phyloP scores from a whole-genome alignment of 2,113 vertebrate genomes.

The Peromyscus californicus region DNA sequence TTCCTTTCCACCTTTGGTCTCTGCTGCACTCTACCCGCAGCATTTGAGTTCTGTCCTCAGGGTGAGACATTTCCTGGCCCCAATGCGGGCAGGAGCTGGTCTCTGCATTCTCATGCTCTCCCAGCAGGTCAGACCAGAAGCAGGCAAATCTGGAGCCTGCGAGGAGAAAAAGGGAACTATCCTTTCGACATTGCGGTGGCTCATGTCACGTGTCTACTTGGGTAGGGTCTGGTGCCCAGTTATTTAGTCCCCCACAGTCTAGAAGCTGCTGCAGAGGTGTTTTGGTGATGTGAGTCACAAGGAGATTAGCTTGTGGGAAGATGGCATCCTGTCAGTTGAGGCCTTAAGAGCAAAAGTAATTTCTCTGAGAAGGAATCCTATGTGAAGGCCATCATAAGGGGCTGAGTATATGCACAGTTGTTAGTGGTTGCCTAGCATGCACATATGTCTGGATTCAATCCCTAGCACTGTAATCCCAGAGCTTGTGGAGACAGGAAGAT shows the following conservation, averaged over 20 bases:
- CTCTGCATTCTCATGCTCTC: neutral
- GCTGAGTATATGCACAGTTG: neutral
- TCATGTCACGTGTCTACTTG: neutral
- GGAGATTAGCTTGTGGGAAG: neutral
- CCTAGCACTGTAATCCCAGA: neutral
- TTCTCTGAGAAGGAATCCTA: conserved; percentile 25
- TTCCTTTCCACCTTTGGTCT: neutral
- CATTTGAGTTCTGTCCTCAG: neutral
- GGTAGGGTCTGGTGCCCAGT: neutral
- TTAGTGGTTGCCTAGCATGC: neutral
- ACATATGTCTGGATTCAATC: neutral
- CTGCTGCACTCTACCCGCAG: neutral
- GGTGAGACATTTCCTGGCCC: neutral
- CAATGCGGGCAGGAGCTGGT: neutral
- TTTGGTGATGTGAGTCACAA: neutral
- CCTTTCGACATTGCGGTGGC: neutral
- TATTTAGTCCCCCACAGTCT: neutral
- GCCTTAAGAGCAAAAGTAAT: neutral
- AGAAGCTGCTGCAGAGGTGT: neutral
- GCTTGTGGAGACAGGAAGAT: neutral
- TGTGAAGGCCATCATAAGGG: neutral
- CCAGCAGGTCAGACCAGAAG: neutral
- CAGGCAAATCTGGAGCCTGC: neutral
- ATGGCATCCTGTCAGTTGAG: neutral
- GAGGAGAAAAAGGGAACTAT: neutral